Base-by-base conservation (phyloP, 2,113 vertebrate genomes). In the Indicator indicator region DNA sequence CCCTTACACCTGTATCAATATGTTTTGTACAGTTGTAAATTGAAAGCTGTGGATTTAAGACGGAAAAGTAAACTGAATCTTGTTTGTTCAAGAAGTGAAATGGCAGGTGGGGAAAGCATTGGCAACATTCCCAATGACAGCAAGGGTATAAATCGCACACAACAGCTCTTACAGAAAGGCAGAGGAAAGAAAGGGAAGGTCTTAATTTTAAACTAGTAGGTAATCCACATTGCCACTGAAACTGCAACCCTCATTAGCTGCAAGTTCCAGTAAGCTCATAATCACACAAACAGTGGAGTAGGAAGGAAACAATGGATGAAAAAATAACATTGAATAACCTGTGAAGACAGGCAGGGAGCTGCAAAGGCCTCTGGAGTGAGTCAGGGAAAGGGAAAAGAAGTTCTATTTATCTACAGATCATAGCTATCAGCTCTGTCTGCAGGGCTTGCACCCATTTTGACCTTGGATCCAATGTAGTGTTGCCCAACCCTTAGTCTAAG, bases 1-100 rank as follows among this genome's bases (percentile, higher is more conserved):
- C 62, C 17, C 21, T 74, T 79, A 77, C 78, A 83, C 33, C 48
- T 94, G 60, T 88, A 86, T 56, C 65, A n/a, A 15, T 81, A 54
- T 17, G 48, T 74, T 95, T 86, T 40, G 16, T 58, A 33, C 28
- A 81, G 64, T 19, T 60, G 32, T 64, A 74, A 89, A 71, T 28
- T 9, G 72, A 52, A 80, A 55, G 48, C 46, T 74, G 50, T 27
- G 50, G 42, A 55, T 89, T 74, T 77, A 80, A 77, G 36, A 52
- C 13, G 60, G 65, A 86, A 94, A 93, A 89, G 79, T 84, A 94
- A 96, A 87, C 60, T 14, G n/a, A 71, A 77, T 36, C 42, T 63
- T 96, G 36, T 83, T 94, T 86, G 54, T 68, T 44, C 33, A 56
- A 40, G 82, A 79, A 83, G 46, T 27, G 64, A 87, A 94, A 85